Conservation (phyloP, 2,888 invertebrate species). For the Pristionchus mayeri region DNA sequence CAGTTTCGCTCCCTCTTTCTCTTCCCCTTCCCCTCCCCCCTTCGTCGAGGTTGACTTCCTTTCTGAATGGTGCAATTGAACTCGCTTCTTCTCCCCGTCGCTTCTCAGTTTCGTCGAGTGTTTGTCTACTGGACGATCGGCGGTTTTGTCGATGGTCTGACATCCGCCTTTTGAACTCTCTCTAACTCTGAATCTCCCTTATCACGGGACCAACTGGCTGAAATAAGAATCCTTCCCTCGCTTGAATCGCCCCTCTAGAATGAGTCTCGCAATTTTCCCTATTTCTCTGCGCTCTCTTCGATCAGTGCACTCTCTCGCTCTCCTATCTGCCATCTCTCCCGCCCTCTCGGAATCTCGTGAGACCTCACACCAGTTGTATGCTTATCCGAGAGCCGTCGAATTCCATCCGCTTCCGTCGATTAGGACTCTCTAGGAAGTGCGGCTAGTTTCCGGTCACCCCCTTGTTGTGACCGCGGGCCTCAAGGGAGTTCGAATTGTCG, state of each 20-base stretch:
- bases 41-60: background rate
- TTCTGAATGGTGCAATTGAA: background rate
- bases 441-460: background rate
- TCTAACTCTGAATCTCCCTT: background rate
- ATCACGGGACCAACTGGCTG: background rate
- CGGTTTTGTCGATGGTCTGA: background rate
- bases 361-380: background rate
- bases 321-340: constrained; percentile 16
- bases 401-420: background rate
- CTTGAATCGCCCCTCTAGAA: background rate
- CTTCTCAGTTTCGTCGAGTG: background rate
- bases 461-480: background rate
- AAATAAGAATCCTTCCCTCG: background rate
- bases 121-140: background rate
- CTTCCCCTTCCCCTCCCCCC: constrained; percentile 19
- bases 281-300: background rate
- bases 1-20: background rate
- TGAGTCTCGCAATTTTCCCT: background rate
- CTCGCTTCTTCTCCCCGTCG: background rate
- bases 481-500: constrained; percentile 8
- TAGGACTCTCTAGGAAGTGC: background rate
- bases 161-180: background rate
- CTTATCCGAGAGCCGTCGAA: background rate
- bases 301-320: background rate
- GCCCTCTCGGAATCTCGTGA: background rate